Evolutionary conservation across 2,888 invertebrate species (phyloP), one percentile per base, ranked within the genome.

Genomic region (Ormyrus rosae): DNA sequence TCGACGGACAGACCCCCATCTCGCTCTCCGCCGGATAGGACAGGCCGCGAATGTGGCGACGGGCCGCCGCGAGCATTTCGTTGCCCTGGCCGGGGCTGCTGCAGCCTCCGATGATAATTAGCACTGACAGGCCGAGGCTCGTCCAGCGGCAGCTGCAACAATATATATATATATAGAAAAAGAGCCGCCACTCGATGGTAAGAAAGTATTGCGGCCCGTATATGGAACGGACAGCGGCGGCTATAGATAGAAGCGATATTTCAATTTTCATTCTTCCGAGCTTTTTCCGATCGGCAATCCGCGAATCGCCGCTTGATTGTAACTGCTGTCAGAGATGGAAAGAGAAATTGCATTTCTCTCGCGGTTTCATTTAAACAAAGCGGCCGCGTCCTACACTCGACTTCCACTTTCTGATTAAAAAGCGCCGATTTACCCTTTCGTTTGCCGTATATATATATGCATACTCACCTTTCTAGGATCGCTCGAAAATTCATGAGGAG

Each of bases 11-110:
- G 11, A 88, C 87, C 82, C 87, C 88, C 86, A 87, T 87, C 68
- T 86, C 86, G 73, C 87, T 89, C 61, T 89, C 86, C 69, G 87
- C 87, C 60, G 87, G 87, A 83, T 86, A 88, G 53, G 85, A 85
- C 61, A 88, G 82, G 46, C 83, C 84, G 9, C 86, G 83, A 68
- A 84, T 81, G 65, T 85, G 87, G 61, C 87, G 86, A 80, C 84
- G 84, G 34, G 84, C 79, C 19, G 82, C 78, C 55, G 80, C 81
- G 50, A 83, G 55, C 74, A 84, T 82, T 76, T 80, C 50, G 45
- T 13, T 73, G n/a, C 71, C 65, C 10, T 51, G 19, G 34, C 53
- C 7, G 46, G 5, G 3, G 68, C 11, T 46, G 34, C n/a, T n/a
- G 45, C 11, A 67, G 13, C 13, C 48, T 46, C 34, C 67, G 68